Evolutionary conservation across 2,113 vertebrate species (phyloP).

Genomic region (Nerophis lumbriciformis): DNA sequence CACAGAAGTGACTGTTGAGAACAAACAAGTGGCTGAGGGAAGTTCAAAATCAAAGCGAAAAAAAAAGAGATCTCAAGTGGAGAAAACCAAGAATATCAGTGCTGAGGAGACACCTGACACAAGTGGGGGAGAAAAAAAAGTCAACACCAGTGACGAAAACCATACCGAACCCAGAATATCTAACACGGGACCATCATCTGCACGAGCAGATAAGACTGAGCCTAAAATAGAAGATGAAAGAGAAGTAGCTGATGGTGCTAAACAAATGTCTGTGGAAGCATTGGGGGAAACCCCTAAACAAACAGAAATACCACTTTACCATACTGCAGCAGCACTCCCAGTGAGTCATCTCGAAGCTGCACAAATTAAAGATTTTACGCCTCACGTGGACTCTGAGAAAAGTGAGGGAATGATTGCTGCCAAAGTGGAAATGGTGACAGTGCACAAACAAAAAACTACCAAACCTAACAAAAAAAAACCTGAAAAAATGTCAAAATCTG

Average conservation of each 20-base stretch:
- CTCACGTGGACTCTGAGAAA: conserved; percentile 21
- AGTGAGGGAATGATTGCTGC: conserved; percentile 21
- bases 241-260: conserved; percentile 13
- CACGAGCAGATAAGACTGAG: conserved; percentile 10
- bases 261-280: conserved; percentile 9
- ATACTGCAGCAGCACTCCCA: conserved; percentile 14
- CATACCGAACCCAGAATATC: conserved; percentile 16
- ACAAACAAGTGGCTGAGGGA: conserved; percentile 29
- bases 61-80: conserved; percentile 60
- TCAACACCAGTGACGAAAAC: conserved; percentile 6
- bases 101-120: conserved; percentile 14
- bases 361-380: conserved; percentile 19
- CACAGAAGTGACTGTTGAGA: conserved; percentile 24
- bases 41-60: conserved; percentile 59
- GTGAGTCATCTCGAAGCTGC: conserved; percentile 21
- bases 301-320: not conserved
- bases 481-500: conserved; percentile 11
- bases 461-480: conserved; percentile 22
- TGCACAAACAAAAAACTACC: conserved; percentile 29
- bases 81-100: conserved; percentile 22
- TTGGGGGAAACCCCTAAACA: conserved; percentile 1
- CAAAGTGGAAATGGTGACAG: conserved; percentile 42
- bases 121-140: conserved; percentile 16
- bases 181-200: not conserved
- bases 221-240: conserved; percentile 2